phyloP scores from a whole-genome alignment of 1,140 invertebrate species.

The Radopholus similis region DNA sequence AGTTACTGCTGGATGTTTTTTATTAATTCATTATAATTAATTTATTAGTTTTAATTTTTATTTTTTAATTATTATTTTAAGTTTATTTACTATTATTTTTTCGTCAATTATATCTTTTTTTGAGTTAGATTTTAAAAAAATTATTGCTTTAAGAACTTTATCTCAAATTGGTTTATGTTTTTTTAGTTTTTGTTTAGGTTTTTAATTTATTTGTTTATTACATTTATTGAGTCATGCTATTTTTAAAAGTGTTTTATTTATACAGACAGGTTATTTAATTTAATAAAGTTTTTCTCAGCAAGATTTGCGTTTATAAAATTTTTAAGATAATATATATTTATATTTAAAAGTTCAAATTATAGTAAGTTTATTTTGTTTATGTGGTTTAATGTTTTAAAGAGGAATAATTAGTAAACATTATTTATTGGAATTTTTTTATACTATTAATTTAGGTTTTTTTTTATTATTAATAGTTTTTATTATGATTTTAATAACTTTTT shows the following conservation, averaged over 20 bases:
- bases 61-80: not conserved
- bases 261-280: constrained; percentile 11
- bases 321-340: not conserved
- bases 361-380: not conserved
- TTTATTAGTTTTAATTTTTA: not conserved
- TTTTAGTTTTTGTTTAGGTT: not conserved
- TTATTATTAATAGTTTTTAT: constrained; percentile 8
- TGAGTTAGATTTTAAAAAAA: constrained; percentile 6
- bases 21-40: not conserved
- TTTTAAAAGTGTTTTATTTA: constrained; percentile 17
- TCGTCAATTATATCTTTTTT: not conserved
- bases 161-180: constrained; percentile 1
- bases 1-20: not conserved
- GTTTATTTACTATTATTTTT: not conserved
- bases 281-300: too few species aligned
- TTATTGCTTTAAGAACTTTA: constrained; percentile 11
- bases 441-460: constrained; percentile 3
- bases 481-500: constrained; percentile 12
- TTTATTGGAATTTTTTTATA: not conserved
- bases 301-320: too few species aligned
- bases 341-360: constrained; percentile 7
- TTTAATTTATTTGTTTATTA: constrained; percentile 18
- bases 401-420: not conserved
- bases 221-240: constrained; percentile 16
- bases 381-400: not conserved